phyloP scores from a whole-genome alignment of 2,888 invertebrate genomes.

The Molanna angustata region DNA sequence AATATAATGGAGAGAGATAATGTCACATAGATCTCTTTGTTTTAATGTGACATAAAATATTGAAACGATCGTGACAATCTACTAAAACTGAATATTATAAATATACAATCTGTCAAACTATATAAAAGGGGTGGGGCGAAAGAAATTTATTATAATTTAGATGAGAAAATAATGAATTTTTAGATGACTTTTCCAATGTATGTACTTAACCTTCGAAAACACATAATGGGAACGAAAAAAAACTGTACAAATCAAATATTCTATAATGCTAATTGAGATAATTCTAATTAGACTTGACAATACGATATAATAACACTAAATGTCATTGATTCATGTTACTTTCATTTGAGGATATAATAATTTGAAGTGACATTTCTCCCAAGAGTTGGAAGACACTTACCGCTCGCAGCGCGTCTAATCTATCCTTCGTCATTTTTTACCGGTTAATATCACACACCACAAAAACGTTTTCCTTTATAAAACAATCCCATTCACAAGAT shows the following conservation, averaged over 20 bases:
- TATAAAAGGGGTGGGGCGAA: slow-evolving; percentile 19
- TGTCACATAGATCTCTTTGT: too few species aligned
- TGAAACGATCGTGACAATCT: too few species aligned
- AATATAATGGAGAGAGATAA: too few species aligned
- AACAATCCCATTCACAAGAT: slow-evolving; percentile 77
- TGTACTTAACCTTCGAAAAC: slow-evolving; percentile 15
- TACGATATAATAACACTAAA: slow-evolving; percentile 13
- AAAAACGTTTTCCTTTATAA: slow-evolving; percentile 63
- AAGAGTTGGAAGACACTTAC: slow-evolving; percentile 54
- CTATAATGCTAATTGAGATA: too few species aligned
- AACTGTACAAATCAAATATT: not conserved
- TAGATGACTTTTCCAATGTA: slow-evolving; percentile 3
- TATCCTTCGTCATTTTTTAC: slow-evolving; percentile 89
- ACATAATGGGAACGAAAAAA: slow-evolving; percentile 5
- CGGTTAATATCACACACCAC: slow-evolving; percentile 63
- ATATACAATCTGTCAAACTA: not conserved
- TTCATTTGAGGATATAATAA: slow-evolving; percentile 20
- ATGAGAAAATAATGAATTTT: slow-evolving; percentile 9
- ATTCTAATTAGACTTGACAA: too few species aligned
- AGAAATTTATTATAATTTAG: slow-evolving; percentile 8
- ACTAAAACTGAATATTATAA: not conserved
- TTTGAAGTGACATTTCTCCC: slow-evolving; percentile 21
- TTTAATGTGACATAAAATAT: too few species aligned
- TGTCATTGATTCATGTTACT: slow-evolving; percentile 19
- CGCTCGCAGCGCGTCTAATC: slow-evolving; percentile 94